phyloP scores from a whole-genome alignment of 2,888 invertebrate species.

The Protonemura montana region DNA sequence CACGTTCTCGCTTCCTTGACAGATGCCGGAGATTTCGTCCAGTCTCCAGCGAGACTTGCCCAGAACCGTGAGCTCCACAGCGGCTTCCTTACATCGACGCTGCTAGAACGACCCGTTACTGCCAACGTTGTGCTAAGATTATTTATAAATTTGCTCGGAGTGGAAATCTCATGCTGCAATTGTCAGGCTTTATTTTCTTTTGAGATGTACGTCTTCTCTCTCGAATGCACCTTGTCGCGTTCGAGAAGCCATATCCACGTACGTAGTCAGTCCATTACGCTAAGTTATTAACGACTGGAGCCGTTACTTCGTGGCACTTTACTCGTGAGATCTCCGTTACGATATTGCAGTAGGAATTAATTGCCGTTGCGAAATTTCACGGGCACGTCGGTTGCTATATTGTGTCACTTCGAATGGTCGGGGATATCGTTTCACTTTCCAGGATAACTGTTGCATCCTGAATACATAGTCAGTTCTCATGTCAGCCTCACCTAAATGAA shows the following conservation, averaged over 20 bases:
- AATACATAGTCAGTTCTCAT: neutral
- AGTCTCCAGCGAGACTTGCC: neutral
- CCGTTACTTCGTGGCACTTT: neutral
- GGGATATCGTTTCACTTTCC: neutral
- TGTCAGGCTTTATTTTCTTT: neutral
- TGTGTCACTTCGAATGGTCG: neutral
- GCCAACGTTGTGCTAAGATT: neutral
- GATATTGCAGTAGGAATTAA: conserved; percentile 4
- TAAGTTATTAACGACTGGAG: neutral
- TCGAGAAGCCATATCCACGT: neutral
- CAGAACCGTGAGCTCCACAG: neutral
- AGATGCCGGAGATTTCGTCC: neutral
- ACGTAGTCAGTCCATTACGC: neutral
- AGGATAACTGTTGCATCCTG: neutral
- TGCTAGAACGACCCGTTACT: neutral
- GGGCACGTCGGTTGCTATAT: neutral
- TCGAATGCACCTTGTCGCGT: neutral
- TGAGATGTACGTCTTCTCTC: conserved; percentile 5
- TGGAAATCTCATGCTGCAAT: neutral
- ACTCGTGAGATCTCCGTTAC: neutral
- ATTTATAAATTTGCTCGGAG: neutral
- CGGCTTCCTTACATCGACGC: neutral
- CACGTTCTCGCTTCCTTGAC: neutral
- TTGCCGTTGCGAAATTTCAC: neutral
- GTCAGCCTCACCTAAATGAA: neutral